These are phyloP conservation scores for Siderastrea siderea DNA, from an alignment of 92 coral and sea anemone species.

Conservation along the genomic window DNA sequence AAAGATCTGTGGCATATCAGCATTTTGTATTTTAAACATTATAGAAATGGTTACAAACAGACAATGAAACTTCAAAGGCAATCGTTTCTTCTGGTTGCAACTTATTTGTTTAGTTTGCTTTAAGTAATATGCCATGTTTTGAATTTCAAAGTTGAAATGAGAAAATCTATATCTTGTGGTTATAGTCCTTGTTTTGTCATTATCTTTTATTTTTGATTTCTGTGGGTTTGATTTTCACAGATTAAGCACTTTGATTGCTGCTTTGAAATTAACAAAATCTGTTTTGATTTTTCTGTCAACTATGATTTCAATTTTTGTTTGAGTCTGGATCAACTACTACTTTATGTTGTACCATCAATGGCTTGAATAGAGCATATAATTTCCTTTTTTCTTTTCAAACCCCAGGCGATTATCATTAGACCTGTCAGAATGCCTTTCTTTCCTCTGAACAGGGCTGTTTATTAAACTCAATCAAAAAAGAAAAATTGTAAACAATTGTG, in stretches of 20 bases:
- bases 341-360: constrained; percentile 6
- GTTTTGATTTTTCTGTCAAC: not conserved
- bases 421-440: constrained; percentile 5
- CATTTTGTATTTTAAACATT: constrained; percentile 2
- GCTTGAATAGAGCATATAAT: constrained; percentile 9
- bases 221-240: constrained; percentile 7
- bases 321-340: not conserved
- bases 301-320: constrained; percentile 22
- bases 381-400: constrained; percentile 38
- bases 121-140: constrained; percentile 32
- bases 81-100: not conserved
- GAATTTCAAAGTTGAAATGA: constrained; percentile 9
- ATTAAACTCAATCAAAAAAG: constrained; percentile 38
- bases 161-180: constrained; percentile 11
- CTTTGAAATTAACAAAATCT: constrained; percentile 6
- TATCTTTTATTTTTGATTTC: constrained; percentile 5
- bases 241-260: constrained; percentile 2
- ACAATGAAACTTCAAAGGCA: not conserved
- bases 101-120: not conserved
- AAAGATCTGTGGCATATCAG: constrained; percentile 7
- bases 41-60: constrained; percentile 1
- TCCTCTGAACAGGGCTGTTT: constrained; percentile 18
- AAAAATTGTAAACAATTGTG: constrained; percentile 36
- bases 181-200: constrained; percentile 6
- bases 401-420: constrained; percentile 37